Base-by-base conservation (phyloP, 1,140 invertebrate species). In the Habropoda laboriosa region DNA sequence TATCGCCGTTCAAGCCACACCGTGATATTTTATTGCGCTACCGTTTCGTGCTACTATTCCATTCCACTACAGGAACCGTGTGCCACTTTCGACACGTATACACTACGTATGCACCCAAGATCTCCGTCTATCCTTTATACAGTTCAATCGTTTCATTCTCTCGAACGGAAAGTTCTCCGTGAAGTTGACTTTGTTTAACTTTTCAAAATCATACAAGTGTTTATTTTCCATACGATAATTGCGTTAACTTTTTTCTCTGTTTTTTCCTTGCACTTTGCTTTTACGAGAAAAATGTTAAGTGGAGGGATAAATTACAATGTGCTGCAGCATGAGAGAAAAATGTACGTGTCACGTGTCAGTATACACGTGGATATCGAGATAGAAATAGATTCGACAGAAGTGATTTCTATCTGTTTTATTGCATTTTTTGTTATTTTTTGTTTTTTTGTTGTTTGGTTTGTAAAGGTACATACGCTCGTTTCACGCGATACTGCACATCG, bases 11-110 rank as follows among this genome's bases (percentile, higher is more conserved):
- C 7, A 24, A 21, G 49, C n/a, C n/a, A 38, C 21, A 21, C n/a
- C 42, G n/a, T 38, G 8, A 32, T 10, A 16, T 63, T 73, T 63
- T 64, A 64, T 30, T 42, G 72, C 21, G 51, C 47, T 75, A 45
- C 27, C 49, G 60, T 55, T 53, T 42, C 45, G 58, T 27, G 24
- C 58, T 64, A 53, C 45, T 42, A 53, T 40, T 45, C 16, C 27
- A 10, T 38, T 30, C 38, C 30, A 5, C 27, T n/a, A 53, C 27
- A 75, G 47, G 35, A 64, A 75, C 57, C n/a, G 58, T 63, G 71
- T 74, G 47, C 71, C 45, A 74, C 58, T 74, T 74, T 74, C 40
- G 5, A 35, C 12, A 51, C 24, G 12, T 53, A 24, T 16, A 45
- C 61, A 24, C 13, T n/a, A n/a, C n/a, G n/a, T n/a, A n/a, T n/a